Evolutionary conservation across 2,888 invertebrate genomes (phyloP).

Genomic region (Slavum lentiscoides): DNA sequence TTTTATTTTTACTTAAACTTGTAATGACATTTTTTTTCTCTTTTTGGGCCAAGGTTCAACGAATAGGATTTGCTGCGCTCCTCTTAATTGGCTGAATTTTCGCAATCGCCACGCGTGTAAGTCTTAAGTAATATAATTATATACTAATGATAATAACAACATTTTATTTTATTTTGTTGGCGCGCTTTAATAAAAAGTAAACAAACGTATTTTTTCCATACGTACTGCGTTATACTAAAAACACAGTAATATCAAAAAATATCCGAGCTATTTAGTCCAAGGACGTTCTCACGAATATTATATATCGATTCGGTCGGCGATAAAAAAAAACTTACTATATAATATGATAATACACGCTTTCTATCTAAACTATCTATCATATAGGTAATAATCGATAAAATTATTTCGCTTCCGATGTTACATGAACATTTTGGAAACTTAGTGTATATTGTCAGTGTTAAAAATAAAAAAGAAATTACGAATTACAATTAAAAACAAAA

Average conservation of each 20-base stretch:
- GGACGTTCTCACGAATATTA: not conserved
- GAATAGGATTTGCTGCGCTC: not conserved
- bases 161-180: not conserved
- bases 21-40: not conserved
- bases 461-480: too few species aligned
- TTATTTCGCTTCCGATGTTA: too few species aligned
- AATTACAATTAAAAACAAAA: too few species aligned
- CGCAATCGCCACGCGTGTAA: not conserved
- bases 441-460: too few species aligned
- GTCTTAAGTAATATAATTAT: not conserved
- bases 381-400: too few species aligned
- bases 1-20: too few species aligned
- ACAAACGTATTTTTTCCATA: not conserved
- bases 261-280: not conserved
- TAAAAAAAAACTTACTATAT: too few species aligned
- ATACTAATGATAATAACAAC: not conserved
- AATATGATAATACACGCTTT: too few species aligned
- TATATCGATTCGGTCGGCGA: too few species aligned
- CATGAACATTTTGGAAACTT: too few species aligned
- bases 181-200: not conserved
- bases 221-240: not conserved
- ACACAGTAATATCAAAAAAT: not conserved
- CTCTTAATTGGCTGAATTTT: not conserved
- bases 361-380: too few species aligned
- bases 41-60: conserved; percentile 31